phyloP scores from a whole-genome alignment of 2,113 vertebrate genomes.

The Oncorhynchus clarkii region DNA sequence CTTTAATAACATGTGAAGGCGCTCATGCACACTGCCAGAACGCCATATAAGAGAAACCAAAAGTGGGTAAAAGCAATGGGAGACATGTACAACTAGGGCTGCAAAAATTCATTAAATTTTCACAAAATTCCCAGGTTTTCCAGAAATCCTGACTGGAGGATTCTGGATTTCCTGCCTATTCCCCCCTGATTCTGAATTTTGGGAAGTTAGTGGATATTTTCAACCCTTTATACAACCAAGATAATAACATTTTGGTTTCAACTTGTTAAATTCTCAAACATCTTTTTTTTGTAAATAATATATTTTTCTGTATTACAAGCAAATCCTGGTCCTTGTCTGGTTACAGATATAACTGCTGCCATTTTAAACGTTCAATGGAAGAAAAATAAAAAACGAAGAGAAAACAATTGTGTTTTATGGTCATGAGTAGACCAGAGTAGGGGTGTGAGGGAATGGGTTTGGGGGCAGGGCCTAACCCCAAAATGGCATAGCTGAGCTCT shows the following conservation, averaged over 20 bases:
- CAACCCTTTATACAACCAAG: constrained; percentile 41
- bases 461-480: constrained; percentile 72
- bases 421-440: constrained; percentile 48
- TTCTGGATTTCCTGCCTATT: too few species aligned
- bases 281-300: constrained; percentile 67
- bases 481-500: constrained; percentile 93
- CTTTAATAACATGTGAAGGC: constrained; percentile 89
- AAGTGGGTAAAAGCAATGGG: constrained; percentile 72
- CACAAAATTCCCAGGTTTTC: too few species aligned
- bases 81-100: constrained; percentile 53
- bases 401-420: constrained; percentile 35
- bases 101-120: too few species aligned
- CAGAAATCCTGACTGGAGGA: too few species aligned
- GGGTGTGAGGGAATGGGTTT: constrained; percentile 20
- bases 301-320: constrained; percentile 81
- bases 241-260: constrained; percentile 72
- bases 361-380: constrained; percentile 77
- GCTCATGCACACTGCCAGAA: constrained; percentile 83
- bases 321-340: constrained; percentile 88
- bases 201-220: too few species aligned
- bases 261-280: constrained; percentile 55
- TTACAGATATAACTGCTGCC: constrained; percentile 82
- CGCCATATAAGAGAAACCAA: constrained; percentile 66
- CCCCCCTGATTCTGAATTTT: too few species aligned
- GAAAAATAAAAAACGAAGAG: constrained; percentile 55